Percentiles rank a stretch among this genome's conserved stretches.
These are phyloP conservation scores for Scarus forsteni DNA, from an alignment of 2,797 vertebrate species.

Conservation along the genomic window DNA sequence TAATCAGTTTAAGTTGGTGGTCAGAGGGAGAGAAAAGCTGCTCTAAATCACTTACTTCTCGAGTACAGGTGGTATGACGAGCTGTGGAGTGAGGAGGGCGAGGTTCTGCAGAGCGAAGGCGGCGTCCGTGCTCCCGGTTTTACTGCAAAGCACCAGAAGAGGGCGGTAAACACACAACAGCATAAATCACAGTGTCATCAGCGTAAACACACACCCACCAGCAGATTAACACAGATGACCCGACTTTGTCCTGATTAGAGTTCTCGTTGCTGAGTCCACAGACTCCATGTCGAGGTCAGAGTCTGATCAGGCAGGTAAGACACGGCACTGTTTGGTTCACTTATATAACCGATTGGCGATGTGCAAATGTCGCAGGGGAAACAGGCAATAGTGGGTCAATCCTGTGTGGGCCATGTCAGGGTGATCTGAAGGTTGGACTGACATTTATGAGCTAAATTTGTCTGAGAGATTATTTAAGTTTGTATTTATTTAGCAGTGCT, in stretches of 20 bases:
- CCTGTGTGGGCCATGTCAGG: background rate
- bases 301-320: constrained; percentile 12
- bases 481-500: too few species aligned
- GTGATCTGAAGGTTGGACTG: background rate
- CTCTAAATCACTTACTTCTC: constrained; percentile 89
- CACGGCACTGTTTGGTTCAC: constrained; percentile 11
- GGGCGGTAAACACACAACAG: constrained; percentile 46
- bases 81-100: constrained; percentile 94
- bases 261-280: constrained; percentile 12
- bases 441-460: background rate
- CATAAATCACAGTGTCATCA: constrained; percentile 6
- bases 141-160: constrained; percentile 93
- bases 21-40: too few species aligned
- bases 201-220: constrained; percentile 16
- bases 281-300: background rate
- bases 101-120: constrained; percentile 96
- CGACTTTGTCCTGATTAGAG: constrained; percentile 60
- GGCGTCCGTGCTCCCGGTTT: constrained; percentile 95
- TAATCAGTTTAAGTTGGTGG: too few species aligned
- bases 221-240: constrained; percentile 59
- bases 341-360: constrained; percentile 28
- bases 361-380: background rate
- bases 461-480: too few species aligned
- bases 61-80: constrained; percentile 95
- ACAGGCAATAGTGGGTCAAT: background rate